These are phyloP conservation scores for Polypedilum pembai DNA, from an alignment of 1,140 invertebrate species.

Conservation along the genomic window DNA sequence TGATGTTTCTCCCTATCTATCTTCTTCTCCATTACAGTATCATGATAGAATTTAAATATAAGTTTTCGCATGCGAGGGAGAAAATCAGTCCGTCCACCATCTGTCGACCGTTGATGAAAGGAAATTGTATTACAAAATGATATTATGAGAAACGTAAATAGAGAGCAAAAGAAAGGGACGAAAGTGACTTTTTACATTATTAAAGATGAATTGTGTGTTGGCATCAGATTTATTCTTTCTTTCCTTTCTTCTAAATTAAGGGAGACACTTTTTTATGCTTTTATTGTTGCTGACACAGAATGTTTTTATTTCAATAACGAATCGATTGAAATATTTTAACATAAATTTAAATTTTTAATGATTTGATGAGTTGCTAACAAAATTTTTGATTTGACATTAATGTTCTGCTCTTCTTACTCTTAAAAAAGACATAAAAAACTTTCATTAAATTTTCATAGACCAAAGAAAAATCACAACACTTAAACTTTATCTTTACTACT, in stretches of 20 bases:
- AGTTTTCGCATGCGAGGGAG: background rate
- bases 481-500: too few relatives aligned
- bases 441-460: too few relatives aligned
- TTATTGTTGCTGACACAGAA: too few relatives aligned
- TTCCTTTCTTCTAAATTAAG: background rate
- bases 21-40: background rate
- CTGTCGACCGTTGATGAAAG: background rate
- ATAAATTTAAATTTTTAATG: too few relatives aligned
- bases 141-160: background rate
- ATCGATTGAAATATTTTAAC: too few relatives aligned
- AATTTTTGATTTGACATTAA: too few relatives aligned
- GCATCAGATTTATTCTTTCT: background rate
- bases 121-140: background rate
- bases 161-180: background rate
- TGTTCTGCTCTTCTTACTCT: too few relatives aligned
- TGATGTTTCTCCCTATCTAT: background rate
- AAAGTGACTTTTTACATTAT: constrained; percentile 2
- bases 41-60: constrained; percentile 6
- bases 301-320: too few relatives aligned
- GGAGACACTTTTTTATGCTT: too few relatives aligned
- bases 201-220: background rate
- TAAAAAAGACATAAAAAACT: too few relatives aligned
- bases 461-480: too few relatives aligned
- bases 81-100: background rate
- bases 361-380: too few relatives aligned